Conservation (phyloP, 1,140 invertebrate species). For the Acyrthosiphon pisum region DNA sequence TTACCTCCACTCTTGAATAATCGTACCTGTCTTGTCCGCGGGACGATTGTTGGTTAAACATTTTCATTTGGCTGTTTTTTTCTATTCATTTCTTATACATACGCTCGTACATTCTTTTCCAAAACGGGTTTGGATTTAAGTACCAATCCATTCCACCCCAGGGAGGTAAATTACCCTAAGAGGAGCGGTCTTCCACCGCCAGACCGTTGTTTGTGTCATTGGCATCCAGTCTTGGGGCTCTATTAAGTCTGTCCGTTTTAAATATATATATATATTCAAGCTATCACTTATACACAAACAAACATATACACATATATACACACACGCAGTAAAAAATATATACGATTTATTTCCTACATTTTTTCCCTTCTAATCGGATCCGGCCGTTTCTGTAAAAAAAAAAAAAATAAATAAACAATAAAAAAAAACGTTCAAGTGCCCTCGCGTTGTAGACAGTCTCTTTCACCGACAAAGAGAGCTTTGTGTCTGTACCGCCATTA, state of each 20-base stretch:
- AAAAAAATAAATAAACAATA: constrained; percentile 43
- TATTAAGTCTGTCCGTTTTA: constrained; percentile 42
- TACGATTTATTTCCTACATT: constrained; percentile 49
- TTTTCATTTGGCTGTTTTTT: constrained; percentile 14
- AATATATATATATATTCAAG: constrained; percentile 13
- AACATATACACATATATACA: not conserved
- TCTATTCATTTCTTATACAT: not conserved
- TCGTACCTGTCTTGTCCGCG: not conserved
- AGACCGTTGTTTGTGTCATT: constrained; percentile 46
- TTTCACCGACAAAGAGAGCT: constrained; percentile 51
- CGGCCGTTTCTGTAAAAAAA: constrained; percentile 12
- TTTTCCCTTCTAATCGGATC: constrained; percentile 40
- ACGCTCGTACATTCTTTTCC: not conserved
- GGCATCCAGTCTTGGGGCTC: constrained; percentile 43
- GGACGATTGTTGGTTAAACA: not conserved
- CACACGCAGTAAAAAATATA: not conserved
- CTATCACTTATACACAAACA: not conserved
- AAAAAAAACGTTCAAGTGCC: constrained; percentile 45
- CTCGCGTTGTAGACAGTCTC: constrained; percentile 42
- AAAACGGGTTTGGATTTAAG: constrained; percentile 41
- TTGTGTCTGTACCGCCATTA: constrained; percentile 54
- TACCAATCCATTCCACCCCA: constrained; percentile 5
- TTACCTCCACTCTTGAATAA: not conserved
- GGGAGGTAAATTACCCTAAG: not conserved
- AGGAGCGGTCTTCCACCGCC: not conserved